Conservation (phyloP, 2,888 invertebrate genomes). For the Drosophila pseudotakahashii region DNA sequence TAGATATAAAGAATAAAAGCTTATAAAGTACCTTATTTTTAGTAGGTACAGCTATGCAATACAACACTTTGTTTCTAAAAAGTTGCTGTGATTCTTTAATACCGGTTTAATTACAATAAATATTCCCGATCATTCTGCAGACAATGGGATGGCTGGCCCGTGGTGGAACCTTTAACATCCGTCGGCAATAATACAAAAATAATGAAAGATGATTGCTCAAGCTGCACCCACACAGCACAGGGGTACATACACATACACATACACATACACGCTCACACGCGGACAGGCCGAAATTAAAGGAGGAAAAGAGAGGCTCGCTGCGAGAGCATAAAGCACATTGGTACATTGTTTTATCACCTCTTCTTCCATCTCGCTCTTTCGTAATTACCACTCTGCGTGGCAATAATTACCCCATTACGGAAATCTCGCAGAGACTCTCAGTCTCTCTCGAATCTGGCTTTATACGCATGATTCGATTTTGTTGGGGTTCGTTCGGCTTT, state of each 20-base stretch:
- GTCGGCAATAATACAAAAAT: conserved; percentile 44
- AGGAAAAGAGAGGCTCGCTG: conserved; percentile 28
- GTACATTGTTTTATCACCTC: conserved; percentile 71
- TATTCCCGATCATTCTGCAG: background rate
- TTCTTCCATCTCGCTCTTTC: conserved; percentile 58
- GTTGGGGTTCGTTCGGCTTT: conserved; percentile 5
- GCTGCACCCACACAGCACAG: conserved; percentile 62
- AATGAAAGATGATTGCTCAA: conserved; percentile 67
- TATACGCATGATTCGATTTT: conserved; percentile 34
- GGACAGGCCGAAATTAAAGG: background rate
- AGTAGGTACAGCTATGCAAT: background rate
- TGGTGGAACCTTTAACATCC: conserved; percentile 14
- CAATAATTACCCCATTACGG: conserved; percentile 75
- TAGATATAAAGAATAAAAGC: too few relatives aligned
- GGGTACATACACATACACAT: conserved; percentile 7
- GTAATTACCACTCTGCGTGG: conserved; percentile 78
- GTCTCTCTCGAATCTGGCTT: conserved; percentile 26
- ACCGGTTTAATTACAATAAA: background rate
- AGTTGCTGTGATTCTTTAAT: background rate
- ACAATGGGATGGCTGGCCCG: conserved; percentile 7
- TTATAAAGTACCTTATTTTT: background rate
- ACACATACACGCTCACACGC: conserved; percentile 5
- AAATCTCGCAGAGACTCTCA: conserved; percentile 20
- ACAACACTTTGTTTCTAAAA: background rate
- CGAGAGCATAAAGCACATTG: conserved; percentile 46